Conservation (phyloP, 2,888 invertebrate species). For the Microplitis deprimator region DNA sequence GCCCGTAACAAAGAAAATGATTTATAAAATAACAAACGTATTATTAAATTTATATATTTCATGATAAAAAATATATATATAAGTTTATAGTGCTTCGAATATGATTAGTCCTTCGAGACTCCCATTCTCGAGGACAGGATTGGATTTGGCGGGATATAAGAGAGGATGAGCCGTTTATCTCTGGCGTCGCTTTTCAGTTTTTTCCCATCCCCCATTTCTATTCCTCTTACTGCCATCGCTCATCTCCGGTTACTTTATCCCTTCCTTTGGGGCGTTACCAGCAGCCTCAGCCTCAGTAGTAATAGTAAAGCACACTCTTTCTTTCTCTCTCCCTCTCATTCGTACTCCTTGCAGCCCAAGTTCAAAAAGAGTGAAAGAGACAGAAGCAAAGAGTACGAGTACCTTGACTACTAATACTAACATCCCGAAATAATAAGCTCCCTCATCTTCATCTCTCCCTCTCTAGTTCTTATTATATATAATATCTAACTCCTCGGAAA, state of each 20-base stretch:
- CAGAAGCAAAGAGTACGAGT: background rate
- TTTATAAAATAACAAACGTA: constrained; percentile 7
- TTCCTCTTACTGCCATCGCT: constrained; percentile 51
- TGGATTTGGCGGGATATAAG: constrained; percentile 62
- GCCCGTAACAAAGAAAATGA: too few species aligned
- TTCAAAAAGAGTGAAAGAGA: constrained; percentile 12
- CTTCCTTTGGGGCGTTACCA: constrained; percentile 60
- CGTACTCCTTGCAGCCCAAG: background rate
- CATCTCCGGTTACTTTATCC: constrained; percentile 61
- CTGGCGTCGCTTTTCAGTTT: constrained; percentile 68
- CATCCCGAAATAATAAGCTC: constrained; percentile 66
- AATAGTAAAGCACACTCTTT: constrained; percentile 16
- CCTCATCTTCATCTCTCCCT: constrained; percentile 50
- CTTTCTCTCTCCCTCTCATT: constrained; percentile 11
- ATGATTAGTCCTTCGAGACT: constrained; percentile 65
- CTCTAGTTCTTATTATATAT: constrained; percentile 20
- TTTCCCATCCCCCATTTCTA: constrained; percentile 55
- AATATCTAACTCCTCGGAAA: background rate
- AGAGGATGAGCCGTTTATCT: constrained; percentile 70
- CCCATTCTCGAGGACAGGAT: constrained; percentile 60
- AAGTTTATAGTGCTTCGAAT: constrained; percentile 51
- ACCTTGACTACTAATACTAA: constrained; percentile 41
- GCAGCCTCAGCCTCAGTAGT: constrained; percentile 48
- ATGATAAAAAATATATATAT: background rate
- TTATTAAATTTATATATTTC: background rate